Base-by-base conservation (phyloP, 2,888 invertebrate genomes). In the Parnassius smintheus region DNA sequence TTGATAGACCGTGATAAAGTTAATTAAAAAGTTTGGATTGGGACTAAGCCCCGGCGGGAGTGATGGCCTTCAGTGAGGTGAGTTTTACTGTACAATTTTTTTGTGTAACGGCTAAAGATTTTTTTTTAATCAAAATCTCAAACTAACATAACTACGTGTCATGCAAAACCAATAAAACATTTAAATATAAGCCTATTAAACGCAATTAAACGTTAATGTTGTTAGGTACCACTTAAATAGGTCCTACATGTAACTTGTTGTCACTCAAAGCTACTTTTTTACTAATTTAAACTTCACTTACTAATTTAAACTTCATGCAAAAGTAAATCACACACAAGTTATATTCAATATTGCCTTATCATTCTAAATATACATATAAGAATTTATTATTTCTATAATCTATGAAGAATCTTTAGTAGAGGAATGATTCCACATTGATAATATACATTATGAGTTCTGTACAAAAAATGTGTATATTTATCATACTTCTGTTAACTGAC, bases 1-100 rank as follows among this genome's bases (percentile, higher is more conserved):
- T 92, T 91, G 90, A 87, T 87, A 85, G 80, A 83, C 75, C 79
- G 85, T 83, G 86, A 79, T 84, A 85, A 81, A 86, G 76, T 84
- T 83, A 83, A 85, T 82, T 83, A 78, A 83, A 80, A 87, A 90
- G 91, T 91, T 91, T 86, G 90, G 88, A 87, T 83, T 88, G 88
- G 87, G 88, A 86, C 89, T 86, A 86, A 91, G 85, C 85, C 88
- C 86, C 92, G 90, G 92, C 89, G 91, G 84, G 93, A 94, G 93
- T 92, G 83, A 95, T 95, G 95, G 94, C 95, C 94, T 95, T 95
- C 94, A 95, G 95, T 94, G 94, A 95, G 94, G 95, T 95, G 86
- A 93, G 93, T 91, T 72, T 75, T 72, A 77, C 70, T 64, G 65
- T 63, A 68, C 66, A 70, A 35, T 41, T 25, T 9, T 51, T 68